Evolutionary conservation across 2,113 vertebrate genomes (phyloP).

Genomic region (Meriones unguiculatus): DNA sequence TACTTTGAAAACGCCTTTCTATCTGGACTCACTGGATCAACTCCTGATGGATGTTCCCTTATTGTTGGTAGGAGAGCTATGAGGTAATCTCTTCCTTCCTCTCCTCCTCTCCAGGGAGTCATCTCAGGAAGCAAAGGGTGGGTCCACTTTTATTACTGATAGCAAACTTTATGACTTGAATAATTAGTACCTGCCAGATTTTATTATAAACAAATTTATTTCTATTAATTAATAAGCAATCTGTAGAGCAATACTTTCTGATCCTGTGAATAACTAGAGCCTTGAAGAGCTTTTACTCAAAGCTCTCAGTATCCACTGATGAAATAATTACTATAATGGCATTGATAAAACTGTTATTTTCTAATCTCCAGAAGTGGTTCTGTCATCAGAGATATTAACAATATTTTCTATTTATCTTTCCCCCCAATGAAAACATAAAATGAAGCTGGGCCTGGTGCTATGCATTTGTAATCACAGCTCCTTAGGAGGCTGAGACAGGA

Average conservation of each 20-base stretch:
- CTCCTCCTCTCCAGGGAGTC: not conserved
- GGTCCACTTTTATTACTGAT: not conserved
- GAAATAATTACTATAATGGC: not conserved
- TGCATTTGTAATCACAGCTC: no score
- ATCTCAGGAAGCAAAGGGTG: not conserved
- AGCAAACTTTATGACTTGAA: not conserved
- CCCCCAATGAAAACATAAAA: not conserved
- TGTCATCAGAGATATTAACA: not conserved
- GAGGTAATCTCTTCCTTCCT: not conserved
- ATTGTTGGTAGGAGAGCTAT: not conserved
- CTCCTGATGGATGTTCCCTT: not conserved
- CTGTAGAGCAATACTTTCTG: not conserved
- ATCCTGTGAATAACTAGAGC: not conserved
- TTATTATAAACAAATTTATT: not conserved
- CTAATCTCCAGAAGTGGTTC: not conserved
- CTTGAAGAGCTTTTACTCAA: not conserved
- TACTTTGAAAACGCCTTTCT: not conserved
- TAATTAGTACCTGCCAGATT: not conserved
- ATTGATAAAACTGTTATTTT: conserved; percentile 50
- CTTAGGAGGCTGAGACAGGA: not conserved
- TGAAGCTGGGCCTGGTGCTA: not conserved
- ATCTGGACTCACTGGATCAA: not conserved
- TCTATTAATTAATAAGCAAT: conserved; percentile 27
- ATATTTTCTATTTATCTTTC: conserved; percentile 18
- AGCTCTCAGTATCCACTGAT: not conserved